phyloP scores from a whole-genome alignment of 2,797 vertebrate species.

The Gymnoscopelus braueri region DNA sequence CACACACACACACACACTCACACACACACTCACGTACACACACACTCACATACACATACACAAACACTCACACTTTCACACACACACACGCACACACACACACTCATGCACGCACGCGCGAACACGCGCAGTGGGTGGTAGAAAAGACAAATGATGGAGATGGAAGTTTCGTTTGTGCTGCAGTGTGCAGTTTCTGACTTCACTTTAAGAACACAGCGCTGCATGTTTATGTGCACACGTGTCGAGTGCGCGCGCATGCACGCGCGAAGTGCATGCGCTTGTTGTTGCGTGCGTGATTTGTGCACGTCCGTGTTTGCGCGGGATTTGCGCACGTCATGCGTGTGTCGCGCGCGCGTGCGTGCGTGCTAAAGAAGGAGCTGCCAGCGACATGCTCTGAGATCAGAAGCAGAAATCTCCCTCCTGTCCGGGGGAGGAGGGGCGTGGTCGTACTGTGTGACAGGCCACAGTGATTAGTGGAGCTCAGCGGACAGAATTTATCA shows the following conservation, averaged over 20 bases:
- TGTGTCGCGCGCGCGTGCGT: constrained; percentile 28
- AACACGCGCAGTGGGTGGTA: constrained; percentile 20
- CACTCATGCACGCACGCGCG: constrained; percentile 17
- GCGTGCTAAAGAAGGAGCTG: constrained; percentile 34
- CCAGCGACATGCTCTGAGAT: constrained; percentile 54
- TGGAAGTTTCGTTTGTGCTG: constrained; percentile 50
- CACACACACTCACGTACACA: too few relatives aligned
- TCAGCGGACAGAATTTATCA: constrained; percentile 75
- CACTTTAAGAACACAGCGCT: constrained; percentile 16
- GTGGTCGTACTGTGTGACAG: constrained; percentile 64
- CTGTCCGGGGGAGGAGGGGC: constrained; percentile 54
- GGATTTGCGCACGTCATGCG: too few relatives aligned
- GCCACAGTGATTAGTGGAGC: constrained; percentile 79
- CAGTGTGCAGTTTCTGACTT: constrained; percentile 52
- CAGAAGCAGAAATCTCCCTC: constrained; percentile 42
- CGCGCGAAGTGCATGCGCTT: background rate
- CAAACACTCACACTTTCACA: too few relatives aligned
- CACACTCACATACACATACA: too few relatives aligned
- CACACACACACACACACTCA: too few relatives aligned
- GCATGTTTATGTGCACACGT: background rate
- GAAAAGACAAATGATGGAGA: constrained; percentile 58
- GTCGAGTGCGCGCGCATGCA: background rate
- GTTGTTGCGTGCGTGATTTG: background rate
- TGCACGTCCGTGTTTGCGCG: too few relatives aligned
- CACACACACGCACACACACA: too few relatives aligned